Evolutionary conservation across 2,888 invertebrate genomes (phyloP).

Genomic region (Trissonchulus sp.): DNA sequence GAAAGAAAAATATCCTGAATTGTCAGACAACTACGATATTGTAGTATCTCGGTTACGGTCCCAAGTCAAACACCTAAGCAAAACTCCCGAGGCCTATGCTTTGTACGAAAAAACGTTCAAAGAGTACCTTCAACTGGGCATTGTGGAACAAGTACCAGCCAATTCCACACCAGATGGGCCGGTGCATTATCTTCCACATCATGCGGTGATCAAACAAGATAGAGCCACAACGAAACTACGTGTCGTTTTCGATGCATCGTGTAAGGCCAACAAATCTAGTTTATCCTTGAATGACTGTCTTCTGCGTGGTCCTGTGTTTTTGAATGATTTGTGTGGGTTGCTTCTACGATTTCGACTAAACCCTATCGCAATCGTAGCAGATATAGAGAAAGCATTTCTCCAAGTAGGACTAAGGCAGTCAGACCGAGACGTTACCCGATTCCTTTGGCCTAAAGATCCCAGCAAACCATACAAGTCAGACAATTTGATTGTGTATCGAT

Average conservation of each 20-base stretch:
- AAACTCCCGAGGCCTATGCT: not conserved
- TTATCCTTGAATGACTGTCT: not conserved
- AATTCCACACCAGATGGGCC: too few relatives aligned
- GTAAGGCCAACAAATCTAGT: not conserved
- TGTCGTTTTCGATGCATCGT: not conserved
- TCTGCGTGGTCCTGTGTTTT: not conserved
- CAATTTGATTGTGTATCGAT: not conserved
- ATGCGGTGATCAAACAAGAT: not conserved
- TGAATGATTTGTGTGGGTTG: not conserved
- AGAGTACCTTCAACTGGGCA: not conserved
- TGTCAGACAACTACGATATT: not conserved
- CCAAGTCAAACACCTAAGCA: not conserved
- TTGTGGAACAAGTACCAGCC: not conserved
- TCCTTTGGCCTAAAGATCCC: not conserved
- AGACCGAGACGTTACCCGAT: not conserved
- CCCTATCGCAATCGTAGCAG: not conserved
- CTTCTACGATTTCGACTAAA: not conserved
- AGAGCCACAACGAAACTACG: not conserved
- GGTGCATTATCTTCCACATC: not conserved
- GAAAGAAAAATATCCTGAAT: not conserved
- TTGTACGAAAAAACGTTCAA: not conserved
- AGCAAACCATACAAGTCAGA: not conserved
- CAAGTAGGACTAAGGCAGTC: not conserved
- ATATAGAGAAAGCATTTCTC: not conserved
- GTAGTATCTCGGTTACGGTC: not conserved